Percentiles rank a stretch among this genome's conserved stretches.
Evolutionary conservation across 2,888 invertebrate genomes (phyloP).

Genomic region (Rhimphoctona megacephalus): DNA sequence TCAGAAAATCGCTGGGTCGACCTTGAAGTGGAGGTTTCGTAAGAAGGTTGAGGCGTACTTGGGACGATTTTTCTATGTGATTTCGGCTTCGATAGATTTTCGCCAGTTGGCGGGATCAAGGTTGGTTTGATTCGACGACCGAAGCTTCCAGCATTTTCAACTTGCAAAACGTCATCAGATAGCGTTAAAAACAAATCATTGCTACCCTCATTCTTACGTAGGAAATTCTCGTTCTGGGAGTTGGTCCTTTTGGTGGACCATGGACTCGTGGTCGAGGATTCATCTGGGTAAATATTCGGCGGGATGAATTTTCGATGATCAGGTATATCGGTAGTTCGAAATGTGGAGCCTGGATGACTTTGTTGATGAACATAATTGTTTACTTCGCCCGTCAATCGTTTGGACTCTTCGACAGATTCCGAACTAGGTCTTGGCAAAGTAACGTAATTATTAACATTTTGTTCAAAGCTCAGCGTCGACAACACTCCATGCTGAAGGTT

Average conservation of each 20-base stretch:
- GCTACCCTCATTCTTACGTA: slow-evolving; percentile 26
- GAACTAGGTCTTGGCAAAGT: slow-evolving; percentile 29
- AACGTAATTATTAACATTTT: slow-evolving; percentile 65
- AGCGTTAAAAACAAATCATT: slow-evolving; percentile 66
- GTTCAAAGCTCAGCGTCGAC: slow-evolving; percentile 32
- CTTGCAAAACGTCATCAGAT: slow-evolving; percentile 72
- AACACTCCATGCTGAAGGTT: slow-evolving; percentile 14
- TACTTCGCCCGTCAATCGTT: background rate
- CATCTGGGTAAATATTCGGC: slow-evolving; percentile 20
- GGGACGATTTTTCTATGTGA: slow-evolving; percentile 18
- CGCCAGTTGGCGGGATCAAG: background rate
- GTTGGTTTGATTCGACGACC: slow-evolving; percentile 68
- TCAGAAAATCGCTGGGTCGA: slow-evolving; percentile 29
- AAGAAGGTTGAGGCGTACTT: background rate
- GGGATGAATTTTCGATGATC: slow-evolving; percentile 40
- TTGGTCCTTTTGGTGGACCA: background rate
- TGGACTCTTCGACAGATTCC: slow-evolving; percentile 16
- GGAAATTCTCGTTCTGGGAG: slow-evolving; percentile 5
- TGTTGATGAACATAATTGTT: slow-evolving; percentile 36
- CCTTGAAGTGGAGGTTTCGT: slow-evolving; percentile 42
- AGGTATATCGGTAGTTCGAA: slow-evolving; percentile 10
- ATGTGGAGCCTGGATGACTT: background rate
- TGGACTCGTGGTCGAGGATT: slow-evolving; percentile 38
- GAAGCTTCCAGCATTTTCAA: slow-evolving; percentile 75
- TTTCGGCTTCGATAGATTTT: background rate